Conservation (phyloP, 2,797 vertebrate genomes). For the Hydrocynus forskahlii region DNA sequence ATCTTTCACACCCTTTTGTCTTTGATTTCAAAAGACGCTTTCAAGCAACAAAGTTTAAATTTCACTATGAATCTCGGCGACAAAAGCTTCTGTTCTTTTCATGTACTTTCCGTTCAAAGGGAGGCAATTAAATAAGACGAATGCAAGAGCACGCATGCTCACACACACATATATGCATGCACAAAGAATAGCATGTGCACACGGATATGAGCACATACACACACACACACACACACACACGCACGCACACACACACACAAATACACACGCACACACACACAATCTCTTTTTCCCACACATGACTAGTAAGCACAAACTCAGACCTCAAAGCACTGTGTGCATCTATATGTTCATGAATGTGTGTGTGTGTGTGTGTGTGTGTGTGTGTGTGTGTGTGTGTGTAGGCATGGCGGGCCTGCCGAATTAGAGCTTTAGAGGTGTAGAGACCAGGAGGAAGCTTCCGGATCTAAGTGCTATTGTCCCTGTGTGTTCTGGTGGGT, state of each 20-base stretch:
- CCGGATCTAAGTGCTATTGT: constrained; percentile 69
- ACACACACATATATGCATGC: constrained; percentile 30
- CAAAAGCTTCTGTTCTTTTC: constrained; percentile 54
- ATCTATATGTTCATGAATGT: constrained; percentile 26
- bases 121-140: constrained; percentile 62
- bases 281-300: constrained; percentile 35
- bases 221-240: constrained; percentile 14
- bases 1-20: constrained; percentile 60
- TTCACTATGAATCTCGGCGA: constrained; percentile 56
- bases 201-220: neutral
- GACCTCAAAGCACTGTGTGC: constrained; percentile 14
- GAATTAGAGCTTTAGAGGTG: constrained; percentile 37
- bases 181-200: constrained; percentile 16
- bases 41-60: constrained; percentile 66
- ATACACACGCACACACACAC: constrained; percentile 12
- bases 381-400: constrained; percentile 37
- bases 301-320: constrained; percentile 58
- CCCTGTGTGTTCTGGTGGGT: constrained; percentile 69
- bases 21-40: constrained; percentile 68
- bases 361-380: constrained; percentile 37
- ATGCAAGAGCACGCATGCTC: constrained; percentile 28
- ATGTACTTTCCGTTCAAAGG: constrained; percentile 57
- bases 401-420: constrained; percentile 34
- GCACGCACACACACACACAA: constrained; percentile 22
- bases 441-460: constrained; percentile 63